phyloP scores from a whole-genome alignment of 2,797 vertebrate genomes.

The Chrysocyon brachyurus region DNA sequence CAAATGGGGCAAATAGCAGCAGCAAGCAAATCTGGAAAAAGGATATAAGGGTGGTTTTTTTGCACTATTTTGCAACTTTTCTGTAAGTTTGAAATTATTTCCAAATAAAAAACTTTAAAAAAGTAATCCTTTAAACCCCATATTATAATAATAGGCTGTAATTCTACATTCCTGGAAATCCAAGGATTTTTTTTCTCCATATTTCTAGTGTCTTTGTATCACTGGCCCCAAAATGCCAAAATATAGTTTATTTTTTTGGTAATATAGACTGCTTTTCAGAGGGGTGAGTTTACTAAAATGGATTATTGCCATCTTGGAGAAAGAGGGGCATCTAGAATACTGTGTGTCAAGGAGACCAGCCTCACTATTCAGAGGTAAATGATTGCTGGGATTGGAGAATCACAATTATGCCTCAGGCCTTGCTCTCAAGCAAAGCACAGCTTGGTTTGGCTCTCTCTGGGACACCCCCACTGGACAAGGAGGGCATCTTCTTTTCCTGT shows the following conservation, averaged over 20 bases:
- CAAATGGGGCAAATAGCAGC: background rate
- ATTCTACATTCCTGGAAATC: background rate
- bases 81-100: constrained; percentile 31
- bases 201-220: background rate
- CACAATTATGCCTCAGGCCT: background rate
- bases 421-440: background rate
- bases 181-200: background rate
- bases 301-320: background rate
- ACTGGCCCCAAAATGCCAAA: background rate
- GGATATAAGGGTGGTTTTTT: background rate
- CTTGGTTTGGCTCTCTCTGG: background rate
- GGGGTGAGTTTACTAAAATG: background rate
- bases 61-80: background rate
- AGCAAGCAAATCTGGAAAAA: background rate
- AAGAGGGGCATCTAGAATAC: background rate
- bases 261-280: background rate
- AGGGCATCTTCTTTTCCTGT: background rate
- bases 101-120: background rate
- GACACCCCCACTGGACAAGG: background rate
- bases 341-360: background rate
- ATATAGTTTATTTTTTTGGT: background rate
- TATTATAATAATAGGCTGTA: background rate
- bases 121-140: background rate
- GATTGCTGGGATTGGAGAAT: background rate
- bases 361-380: background rate